These are phyloP conservation scores for Girardia tigrina DNA, from an alignment of 2,888 invertebrate species.

Conservation along the genomic window DNA sequence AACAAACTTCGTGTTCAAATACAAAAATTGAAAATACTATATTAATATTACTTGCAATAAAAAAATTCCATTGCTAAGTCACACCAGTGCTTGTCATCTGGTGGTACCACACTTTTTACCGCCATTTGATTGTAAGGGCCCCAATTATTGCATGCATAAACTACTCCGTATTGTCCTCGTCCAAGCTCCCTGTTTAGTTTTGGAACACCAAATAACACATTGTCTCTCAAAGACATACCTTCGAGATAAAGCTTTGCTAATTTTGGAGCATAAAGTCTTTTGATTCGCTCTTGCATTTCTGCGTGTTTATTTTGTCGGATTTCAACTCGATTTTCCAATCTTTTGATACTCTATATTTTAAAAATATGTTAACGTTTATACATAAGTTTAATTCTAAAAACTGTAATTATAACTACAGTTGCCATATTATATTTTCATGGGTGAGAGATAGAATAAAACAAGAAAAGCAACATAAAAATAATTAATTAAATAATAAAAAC, in stretches of 20 bases:
- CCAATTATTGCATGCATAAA: constrained; percentile 60
- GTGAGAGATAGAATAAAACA: no score
- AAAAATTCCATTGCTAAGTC: constrained; percentile 80
- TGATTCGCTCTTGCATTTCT: constrained; percentile 57
- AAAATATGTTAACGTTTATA: no score
- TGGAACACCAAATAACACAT: constrained; percentile 61
- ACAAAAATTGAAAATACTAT: no score
- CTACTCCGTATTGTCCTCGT: constrained; percentile 76
- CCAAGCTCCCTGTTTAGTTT: constrained; percentile 54
- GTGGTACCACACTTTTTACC: constrained; percentile 72
- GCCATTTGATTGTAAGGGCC: constrained; percentile 64
- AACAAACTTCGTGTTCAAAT: no score
- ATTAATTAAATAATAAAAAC: no score
- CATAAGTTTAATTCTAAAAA: no score
- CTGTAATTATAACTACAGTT: no score
- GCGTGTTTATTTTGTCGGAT: constrained; percentile 66
- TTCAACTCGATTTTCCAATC: constrained; percentile 59
- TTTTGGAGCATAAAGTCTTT: constrained; percentile 64
- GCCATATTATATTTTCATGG: no score
- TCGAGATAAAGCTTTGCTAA: constrained; percentile 69
- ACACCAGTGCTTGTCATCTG: constrained; percentile 74
- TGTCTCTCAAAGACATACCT: constrained; percentile 67
- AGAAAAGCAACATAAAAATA: no score
- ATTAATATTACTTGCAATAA: constrained; percentile 60
- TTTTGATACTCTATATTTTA: not conserved